phyloP scores from a whole-genome alignment of 2,113 vertebrate genomes.

The Antechinus flavipes region DNA sequence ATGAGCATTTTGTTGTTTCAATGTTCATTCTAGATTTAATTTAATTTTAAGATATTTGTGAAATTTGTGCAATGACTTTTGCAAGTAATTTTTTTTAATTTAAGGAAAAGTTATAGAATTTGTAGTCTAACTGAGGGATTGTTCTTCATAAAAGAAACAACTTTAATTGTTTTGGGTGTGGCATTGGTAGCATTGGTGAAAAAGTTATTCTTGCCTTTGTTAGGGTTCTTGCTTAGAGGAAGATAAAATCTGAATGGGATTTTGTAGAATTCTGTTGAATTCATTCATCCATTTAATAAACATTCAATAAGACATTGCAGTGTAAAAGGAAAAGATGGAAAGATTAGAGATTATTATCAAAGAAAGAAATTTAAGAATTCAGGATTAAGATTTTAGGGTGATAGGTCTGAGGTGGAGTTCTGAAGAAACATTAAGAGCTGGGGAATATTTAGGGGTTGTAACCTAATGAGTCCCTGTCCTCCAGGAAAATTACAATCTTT shows the following conservation, averaged over 20 bases:
- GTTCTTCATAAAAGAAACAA: background rate
- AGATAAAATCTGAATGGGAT: background rate
- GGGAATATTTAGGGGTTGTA: background rate
- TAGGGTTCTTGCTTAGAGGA: constrained; percentile 41
- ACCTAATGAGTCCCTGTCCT: background rate
- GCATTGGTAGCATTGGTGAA: constrained; percentile 48
- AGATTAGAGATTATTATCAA: background rate
- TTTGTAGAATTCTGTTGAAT: background rate
- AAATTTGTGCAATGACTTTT: background rate
- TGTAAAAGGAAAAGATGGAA: background rate
- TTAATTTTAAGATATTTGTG: constrained; percentile 12
- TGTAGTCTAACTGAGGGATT: background rate
- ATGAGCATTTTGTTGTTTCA: constrained; percentile 77
- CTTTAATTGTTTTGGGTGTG: background rate
- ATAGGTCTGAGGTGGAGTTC: background rate
- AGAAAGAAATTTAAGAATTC: too few relatives aligned
- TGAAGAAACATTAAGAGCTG: background rate
- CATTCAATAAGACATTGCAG: background rate
- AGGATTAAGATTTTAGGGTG: background rate
- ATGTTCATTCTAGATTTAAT: background rate
- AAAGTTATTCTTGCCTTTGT: background rate
- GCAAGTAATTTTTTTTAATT: background rate
- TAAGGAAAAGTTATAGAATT: constrained; percentile 2
- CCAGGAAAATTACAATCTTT: background rate
- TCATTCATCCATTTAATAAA: background rate